A percentile compares a stretch with the other conserved stretches of the same genome.
Evolutionary conservation across 2,113 vertebrate species (phyloP).

Genomic region (Arenaria interpres): DNA sequence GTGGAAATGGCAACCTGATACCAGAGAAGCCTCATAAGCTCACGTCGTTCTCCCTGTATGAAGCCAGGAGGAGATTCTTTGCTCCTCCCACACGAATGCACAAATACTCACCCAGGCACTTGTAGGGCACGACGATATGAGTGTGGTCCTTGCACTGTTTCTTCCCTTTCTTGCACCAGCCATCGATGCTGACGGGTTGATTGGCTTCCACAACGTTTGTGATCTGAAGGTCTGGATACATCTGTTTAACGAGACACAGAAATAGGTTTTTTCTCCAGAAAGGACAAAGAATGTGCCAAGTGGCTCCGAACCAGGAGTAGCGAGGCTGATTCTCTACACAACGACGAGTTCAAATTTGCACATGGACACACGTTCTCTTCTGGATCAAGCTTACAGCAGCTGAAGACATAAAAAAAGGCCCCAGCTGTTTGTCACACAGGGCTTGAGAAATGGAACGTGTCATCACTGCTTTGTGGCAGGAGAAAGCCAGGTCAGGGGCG

Average conservation of each 20-base stretch:
- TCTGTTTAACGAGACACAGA: constrained; percentile 70
- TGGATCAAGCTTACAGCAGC: not conserved
- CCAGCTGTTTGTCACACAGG: not conserved
- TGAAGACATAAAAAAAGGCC: not conserved
- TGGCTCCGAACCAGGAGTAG: not conserved
- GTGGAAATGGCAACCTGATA: not conserved
- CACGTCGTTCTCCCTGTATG: not conserved
- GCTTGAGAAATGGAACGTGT: not conserved
- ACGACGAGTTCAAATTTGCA: not conserved
- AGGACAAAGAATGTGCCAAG: not conserved
- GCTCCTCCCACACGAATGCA: not conserved
- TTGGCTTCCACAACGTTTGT: constrained; percentile 96
- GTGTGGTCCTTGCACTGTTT: constrained; percentile 90
- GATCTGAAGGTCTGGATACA: constrained; percentile 96
- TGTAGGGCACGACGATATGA: constrained; percentile 90
- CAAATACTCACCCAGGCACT: constrained; percentile 89
- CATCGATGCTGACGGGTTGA: constrained; percentile 88
- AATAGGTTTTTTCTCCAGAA: not conserved
- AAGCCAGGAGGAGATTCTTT: not conserved
- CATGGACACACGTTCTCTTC: not conserved
- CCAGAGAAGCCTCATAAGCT: not conserved
- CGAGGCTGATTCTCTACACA: not conserved
- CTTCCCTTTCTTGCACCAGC: constrained; percentile 93
- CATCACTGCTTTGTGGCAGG: not conserved
- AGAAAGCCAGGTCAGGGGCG: not conserved